Conservation (phyloP, 2,797 vertebrate genomes). For the Siniperca undulata region DNA sequence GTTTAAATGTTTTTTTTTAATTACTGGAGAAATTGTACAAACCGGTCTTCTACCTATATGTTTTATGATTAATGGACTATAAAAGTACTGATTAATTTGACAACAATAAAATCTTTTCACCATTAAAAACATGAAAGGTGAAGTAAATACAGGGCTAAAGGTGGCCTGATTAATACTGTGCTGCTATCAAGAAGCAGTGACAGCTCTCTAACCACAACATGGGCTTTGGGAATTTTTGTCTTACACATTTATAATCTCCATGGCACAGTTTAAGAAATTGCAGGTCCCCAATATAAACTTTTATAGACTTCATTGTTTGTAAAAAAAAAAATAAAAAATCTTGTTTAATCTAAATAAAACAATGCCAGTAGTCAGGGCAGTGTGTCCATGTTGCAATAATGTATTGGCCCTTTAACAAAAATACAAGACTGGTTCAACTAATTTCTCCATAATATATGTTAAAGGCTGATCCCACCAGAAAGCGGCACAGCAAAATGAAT, state of each 20-base stretch:
- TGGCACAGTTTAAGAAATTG: not conserved
- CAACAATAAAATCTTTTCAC: conserved; percentile 20
- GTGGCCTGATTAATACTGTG: conserved; percentile 50
- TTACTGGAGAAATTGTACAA: conserved; percentile 20
- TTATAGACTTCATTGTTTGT: not conserved
- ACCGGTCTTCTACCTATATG: conserved; percentile 1
- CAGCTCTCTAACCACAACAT: conserved; percentile 49
- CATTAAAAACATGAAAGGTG: conserved; percentile 38
- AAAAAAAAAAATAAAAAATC: not conserved
- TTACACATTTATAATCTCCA: not conserved
- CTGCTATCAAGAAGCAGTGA: conserved; percentile 32
- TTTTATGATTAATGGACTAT: conserved; percentile 32
- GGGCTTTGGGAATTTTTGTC: conserved; percentile 12
- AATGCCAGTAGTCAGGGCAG: not conserved
- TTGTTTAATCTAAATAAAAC: not conserved
- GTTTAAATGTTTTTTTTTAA: conserved; percentile 9
- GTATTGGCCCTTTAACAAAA: not conserved
- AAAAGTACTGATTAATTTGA: conserved; percentile 26
- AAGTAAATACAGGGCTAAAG: conserved; percentile 49
- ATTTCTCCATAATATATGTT: not conserved
- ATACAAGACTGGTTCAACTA: not conserved
- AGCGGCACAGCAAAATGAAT: not conserved
- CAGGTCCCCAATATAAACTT: not conserved
- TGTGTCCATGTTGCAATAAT: not conserved
- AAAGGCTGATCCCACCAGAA: not conserved